Percentiles rank a stretch among this genome's conserved stretches.
Conservation (phyloP, 92 coral and sea anemone species). For the Siderastrea siderea region DNA sequence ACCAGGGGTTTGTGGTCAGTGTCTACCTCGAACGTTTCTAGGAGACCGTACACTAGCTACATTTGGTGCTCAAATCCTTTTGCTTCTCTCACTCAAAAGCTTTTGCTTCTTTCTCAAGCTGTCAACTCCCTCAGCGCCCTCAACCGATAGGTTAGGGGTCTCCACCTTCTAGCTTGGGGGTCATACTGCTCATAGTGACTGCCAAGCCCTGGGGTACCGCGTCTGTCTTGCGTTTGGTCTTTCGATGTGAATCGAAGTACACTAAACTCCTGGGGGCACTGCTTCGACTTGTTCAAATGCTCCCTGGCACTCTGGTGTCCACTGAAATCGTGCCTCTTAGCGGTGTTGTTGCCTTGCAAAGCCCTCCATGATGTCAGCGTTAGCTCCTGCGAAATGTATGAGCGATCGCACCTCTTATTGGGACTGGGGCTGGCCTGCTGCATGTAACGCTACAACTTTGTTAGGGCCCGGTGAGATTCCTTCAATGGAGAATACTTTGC, state of each 20-base stretch:
- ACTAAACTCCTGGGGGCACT: neutral
- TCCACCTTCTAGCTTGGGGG: constrained; percentile 7
- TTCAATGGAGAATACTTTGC: constrained; percentile 31
- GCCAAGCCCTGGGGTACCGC: neutral
- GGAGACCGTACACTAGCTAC: constrained; percentile 37
- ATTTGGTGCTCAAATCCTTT: constrained; percentile 19
- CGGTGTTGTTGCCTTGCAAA: neutral
- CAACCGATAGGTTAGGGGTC: neutral
- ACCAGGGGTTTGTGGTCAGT: constrained; percentile 58
- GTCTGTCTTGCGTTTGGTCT: constrained; percentile 4
- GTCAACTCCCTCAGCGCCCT: constrained; percentile 23
- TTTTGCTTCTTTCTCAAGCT: constrained; percentile 46
- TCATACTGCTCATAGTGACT: constrained; percentile 32
- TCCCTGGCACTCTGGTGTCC: neutral
- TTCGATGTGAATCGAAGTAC: constrained; percentile 26
- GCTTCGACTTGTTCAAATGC: neutral
- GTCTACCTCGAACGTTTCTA: constrained; percentile 39
- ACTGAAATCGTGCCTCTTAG: neutral
- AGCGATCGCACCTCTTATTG: too few species aligned
- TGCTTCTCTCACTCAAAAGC: constrained; percentile 46
- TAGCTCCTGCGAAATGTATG: too few species aligned
- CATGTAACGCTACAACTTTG: constrained; percentile 16
- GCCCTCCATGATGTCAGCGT: too few species aligned
- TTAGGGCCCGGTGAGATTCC: constrained; percentile 23
- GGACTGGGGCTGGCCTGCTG: neutral